A percentile compares a stretch with the other conserved stretches of the same genome.
phyloP scores from a whole-genome alignment of 37 sponge, comb jelly and placozoan genomes.

The Dysidea cf. avara region DNA sequence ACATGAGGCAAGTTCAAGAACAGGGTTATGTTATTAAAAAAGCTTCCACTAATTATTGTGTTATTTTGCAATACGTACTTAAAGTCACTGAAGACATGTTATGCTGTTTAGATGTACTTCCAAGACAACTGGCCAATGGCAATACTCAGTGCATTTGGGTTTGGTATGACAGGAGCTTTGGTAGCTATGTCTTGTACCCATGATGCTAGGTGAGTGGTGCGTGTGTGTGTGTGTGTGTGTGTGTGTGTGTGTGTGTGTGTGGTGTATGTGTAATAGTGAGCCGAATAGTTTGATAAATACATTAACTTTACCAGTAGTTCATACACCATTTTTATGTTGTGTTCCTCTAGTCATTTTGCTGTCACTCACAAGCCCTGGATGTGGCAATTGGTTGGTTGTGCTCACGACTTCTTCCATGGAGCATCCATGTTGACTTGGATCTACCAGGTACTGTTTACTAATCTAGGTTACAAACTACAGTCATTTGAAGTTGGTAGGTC shows the following conservation, averaged over 20 bases:
- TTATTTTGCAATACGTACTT: too few relatives aligned
- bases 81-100: too few relatives aligned
- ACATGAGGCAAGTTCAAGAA: too few relatives aligned
- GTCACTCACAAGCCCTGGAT: slow-evolving; percentile 96
- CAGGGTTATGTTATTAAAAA: too few relatives aligned
- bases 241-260: too few relatives aligned
- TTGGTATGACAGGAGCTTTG: background rate
- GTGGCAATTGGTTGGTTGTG: slow-evolving; percentile 73
- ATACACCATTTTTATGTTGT: background rate
- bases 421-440: slow-evolving; percentile 82
- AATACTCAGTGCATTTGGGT: background rate
- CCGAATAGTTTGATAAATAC: too few relatives aligned
- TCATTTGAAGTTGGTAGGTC: too few relatives aligned
- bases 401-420: slow-evolving; percentile 82
- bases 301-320: too few relatives aligned
- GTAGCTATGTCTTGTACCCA: background rate
- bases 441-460: slow-evolving; percentile 59
- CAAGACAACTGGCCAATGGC: slow-evolving; percentile 1
- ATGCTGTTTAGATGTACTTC: background rate
- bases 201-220: background rate
- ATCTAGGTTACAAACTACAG: too few relatives aligned
- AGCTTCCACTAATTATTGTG: too few relatives aligned
- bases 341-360: slow-evolving; percentile 80
- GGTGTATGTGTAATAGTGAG: too few relatives aligned
- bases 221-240: too few relatives aligned